A percentile compares a stretch with the other conserved stretches of the same genome.
These are phyloP conservation scores for Hyposoter dolosus DNA, from an alignment of 2,888 invertebrate species.

Conservation along the genomic window DNA sequence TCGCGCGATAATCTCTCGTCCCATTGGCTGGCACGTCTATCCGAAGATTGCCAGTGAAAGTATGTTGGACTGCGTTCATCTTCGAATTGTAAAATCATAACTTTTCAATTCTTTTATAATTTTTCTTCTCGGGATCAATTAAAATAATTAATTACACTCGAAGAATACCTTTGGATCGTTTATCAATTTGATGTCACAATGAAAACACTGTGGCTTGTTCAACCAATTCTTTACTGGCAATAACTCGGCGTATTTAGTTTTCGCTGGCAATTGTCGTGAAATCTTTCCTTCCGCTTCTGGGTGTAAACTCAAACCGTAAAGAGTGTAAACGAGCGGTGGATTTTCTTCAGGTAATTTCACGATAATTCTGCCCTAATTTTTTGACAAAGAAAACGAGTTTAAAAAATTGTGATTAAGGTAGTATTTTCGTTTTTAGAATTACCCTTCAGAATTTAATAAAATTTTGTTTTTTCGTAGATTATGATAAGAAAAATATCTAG, in stretches of 20 bases:
- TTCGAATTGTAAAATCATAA: slow-evolving; percentile 5
- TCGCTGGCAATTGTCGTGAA: slow-evolving; percentile 74
- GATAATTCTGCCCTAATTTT: slow-evolving; percentile 73
- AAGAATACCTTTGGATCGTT: background rate
- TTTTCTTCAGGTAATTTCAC: slow-evolving; percentile 72
- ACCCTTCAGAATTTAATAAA: too few species aligned
- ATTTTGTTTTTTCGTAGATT: too few species aligned
- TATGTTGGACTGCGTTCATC: slow-evolving; percentile 61
- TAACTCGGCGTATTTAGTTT: slow-evolving; percentile 75
- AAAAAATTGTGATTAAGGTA: background rate
- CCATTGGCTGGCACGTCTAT: slow-evolving; percentile 74
- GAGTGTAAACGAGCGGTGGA: slow-evolving; percentile 71
- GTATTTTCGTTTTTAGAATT: too few species aligned
- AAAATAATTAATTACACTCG: background rate
- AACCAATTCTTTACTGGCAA: slow-evolving; percentile 76
- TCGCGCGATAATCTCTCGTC: slow-evolving; percentile 74
- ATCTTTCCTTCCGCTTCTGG: slow-evolving; percentile 69
- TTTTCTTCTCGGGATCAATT: background rate
- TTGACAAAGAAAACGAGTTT: background rate
- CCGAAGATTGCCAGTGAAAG: slow-evolving; percentile 72
- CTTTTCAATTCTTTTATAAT: background rate
- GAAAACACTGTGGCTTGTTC: slow-evolving; percentile 71
- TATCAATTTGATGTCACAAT: slow-evolving; percentile 71
- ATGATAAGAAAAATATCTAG: too few species aligned
- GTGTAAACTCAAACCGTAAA: slow-evolving; percentile 72